Conservation (phyloP, 2,888 invertebrate genomes). For the Acronicta aceris region DNA sequence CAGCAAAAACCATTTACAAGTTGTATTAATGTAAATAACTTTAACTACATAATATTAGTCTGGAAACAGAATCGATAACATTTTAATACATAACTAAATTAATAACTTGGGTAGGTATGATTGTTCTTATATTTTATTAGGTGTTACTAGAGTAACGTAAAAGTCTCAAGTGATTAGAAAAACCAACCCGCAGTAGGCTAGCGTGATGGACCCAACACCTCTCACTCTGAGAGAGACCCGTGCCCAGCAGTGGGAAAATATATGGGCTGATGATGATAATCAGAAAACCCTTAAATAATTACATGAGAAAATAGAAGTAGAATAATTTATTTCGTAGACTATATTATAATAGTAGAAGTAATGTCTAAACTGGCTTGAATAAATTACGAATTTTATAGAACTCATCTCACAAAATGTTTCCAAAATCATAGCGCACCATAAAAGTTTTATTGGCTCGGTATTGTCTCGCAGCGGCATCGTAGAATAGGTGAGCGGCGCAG, state of each 20-base stretch:
- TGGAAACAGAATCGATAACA: not conserved
- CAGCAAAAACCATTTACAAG: slow-evolving; percentile 8
- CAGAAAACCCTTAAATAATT: not conserved
- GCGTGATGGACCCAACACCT: too few relatives aligned
- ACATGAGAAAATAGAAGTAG: not conserved
- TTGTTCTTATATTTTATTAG: not conserved
- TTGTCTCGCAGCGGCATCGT: slow-evolving; percentile 66
- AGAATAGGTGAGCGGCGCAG: slow-evolving; percentile 50
- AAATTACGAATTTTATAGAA: slow-evolving; percentile 84
- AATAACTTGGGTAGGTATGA: not conserved
- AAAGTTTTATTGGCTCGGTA: slow-evolving; percentile 85
- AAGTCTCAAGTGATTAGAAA: too few relatives aligned
- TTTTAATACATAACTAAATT: not conserved
- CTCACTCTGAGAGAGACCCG: too few relatives aligned
- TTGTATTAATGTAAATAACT: slow-evolving; percentile 3
- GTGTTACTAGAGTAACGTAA: not conserved
- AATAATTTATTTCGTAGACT: slow-evolving; percentile 48
- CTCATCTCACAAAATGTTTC: slow-evolving; percentile 82
- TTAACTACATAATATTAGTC: not conserved
- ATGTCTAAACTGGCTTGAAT: slow-evolving; percentile 59
- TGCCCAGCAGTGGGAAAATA: too few relatives aligned
- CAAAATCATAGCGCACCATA: slow-evolving; percentile 84
- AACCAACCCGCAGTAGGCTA: too few relatives aligned
- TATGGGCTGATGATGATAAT: too few relatives aligned
- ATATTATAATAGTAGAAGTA: slow-evolving; percentile 71